Conservation (phyloP, 2,113 vertebrate species). For the Falco punctatus region DNA sequence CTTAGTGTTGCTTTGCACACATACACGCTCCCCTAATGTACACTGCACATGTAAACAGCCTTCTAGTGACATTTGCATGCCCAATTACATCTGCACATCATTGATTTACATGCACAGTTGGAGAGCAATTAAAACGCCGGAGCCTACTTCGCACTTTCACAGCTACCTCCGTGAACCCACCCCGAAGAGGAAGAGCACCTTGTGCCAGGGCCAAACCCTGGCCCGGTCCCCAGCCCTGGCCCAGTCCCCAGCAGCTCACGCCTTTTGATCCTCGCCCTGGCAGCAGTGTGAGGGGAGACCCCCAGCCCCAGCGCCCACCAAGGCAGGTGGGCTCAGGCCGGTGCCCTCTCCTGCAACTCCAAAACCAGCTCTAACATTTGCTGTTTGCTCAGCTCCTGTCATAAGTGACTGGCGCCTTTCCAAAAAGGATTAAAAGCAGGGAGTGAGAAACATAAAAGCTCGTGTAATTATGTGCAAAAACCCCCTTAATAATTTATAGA, state of each 20-base stretch:
- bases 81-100: slow-evolving; percentile 62
- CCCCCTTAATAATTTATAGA: slow-evolving; percentile 73
- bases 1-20: neutral
- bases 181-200: neutral
- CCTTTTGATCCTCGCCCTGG: neutral
- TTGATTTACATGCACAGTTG: slow-evolving; percentile 60
- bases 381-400: neutral
- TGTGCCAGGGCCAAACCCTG: accelerated
- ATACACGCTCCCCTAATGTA: neutral
- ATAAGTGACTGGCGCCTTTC: slow-evolving; percentile 41
- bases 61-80: slow-evolving; percentile 51
- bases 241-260: accelerated
- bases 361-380: neutral
- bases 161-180: neutral
- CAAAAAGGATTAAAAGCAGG: slow-evolving; percentile 73
- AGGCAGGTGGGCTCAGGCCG: accelerated
- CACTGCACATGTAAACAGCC: slow-evolving; percentile 46
- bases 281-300: accelerated
- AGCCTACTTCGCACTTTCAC: neutral
- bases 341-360: neutral
- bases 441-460: slow-evolving; percentile 67
- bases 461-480: slow-evolving; percentile 75
- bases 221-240: neutral
- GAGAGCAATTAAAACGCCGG: slow-evolving; percentile 32
- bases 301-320: accelerated